Base-by-base conservation (phyloP, 2,888 invertebrate species). In the Pollenia amentaria region DNA sequence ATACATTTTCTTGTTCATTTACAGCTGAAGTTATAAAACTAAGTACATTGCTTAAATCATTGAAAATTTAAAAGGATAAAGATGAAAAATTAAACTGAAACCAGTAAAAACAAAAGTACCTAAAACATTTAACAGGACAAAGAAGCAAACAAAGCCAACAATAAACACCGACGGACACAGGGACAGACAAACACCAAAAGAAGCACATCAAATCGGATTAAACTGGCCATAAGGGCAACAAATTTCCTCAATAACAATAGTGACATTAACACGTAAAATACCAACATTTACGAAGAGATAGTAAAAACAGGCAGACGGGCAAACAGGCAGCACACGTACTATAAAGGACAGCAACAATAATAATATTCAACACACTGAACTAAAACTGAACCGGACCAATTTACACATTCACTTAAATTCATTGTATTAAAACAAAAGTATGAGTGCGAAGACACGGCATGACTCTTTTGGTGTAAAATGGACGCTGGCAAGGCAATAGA, bases 121-220 rank as follows among this genome's bases (percentile, higher is more conserved):
- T 16, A 81, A 48, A 21, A 8, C 67, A 40, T 60, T 46, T 48
- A 75, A 62, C 40, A 72, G 73, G 57, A 78, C 77, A 69, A 69
- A 38, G n/a, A 18, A 67, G 38, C 40, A 67, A 77, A 78, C 55
- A 73, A 80, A 69, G 64, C 64, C 64, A 72, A 65, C 65, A 57
- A 65, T 73, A 65, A 73, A 57, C 55, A 65, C 18, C 64, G 38
- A 14, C 38, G 42, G 42, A 72, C 53, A 62, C 4, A 53, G 44
- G 64, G 38, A 9, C 40, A 18, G 40, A 80, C 80, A 40, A 10
- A 44, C 64, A 69, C 46, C 16, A 42, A 72, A 44, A 29, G 48
- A 78, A 72, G 76, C 69, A 65, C 57, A 83, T 46, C 64, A 78
- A 84, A 78, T 72, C 72, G 57, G 65, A 84, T 84, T 84, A 83